Evolutionary conservation across 2,797 vertebrate genomes (phyloP), one percentile per base, ranked within the genome.

Genomic region (Peromyscus nudipes): DNA sequence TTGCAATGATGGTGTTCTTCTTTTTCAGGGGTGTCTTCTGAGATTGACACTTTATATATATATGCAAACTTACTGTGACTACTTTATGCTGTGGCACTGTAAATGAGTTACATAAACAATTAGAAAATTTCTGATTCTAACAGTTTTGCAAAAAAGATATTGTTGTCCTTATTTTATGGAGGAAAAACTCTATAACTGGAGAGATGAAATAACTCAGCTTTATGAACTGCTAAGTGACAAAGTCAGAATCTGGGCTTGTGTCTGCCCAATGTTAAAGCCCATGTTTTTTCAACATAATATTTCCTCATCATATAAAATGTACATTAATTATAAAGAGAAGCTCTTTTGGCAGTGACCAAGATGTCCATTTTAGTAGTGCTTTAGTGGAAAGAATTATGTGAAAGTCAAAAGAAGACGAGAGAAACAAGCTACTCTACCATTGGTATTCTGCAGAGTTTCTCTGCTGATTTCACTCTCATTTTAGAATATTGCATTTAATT

Each of bases 401-500:
- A 81, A 86, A 91, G 79, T 96, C 69, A 81, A 89, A 96, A 93
- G 73, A 79, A 87, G 34, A 81, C 69, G 97, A 92, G 62, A 92
- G 76, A 97, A 97, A 92, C 46, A 96, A 98, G 69, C 85, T 43
- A 37, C 46, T 91, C 46, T 96, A 93, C 93, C 79, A 97, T 97
- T 98, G 93, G 93, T 97, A 98, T 98, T 97, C 97, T 92, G 62
- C 14, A 89, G 43, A 91, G 79, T 95, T 94, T 94, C 89, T 93
- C 57, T 91, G 76, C 52, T 96, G 95, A 89, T 93, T 97, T 43
- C n/a, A 91, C 93, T 88, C 92, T 14, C 96, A 67, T 95, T 97
- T 97, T 96, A 97, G 23, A 97, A 73, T 97, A 96, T 96, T 97
- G 89, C 90, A 95, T 97, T 96, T 98, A 0, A 94, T 98, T 98